These are phyloP conservation scores for Smittia sp. DNA, from an alignment of 2,888 invertebrate species.

Conservation along the genomic window DNA sequence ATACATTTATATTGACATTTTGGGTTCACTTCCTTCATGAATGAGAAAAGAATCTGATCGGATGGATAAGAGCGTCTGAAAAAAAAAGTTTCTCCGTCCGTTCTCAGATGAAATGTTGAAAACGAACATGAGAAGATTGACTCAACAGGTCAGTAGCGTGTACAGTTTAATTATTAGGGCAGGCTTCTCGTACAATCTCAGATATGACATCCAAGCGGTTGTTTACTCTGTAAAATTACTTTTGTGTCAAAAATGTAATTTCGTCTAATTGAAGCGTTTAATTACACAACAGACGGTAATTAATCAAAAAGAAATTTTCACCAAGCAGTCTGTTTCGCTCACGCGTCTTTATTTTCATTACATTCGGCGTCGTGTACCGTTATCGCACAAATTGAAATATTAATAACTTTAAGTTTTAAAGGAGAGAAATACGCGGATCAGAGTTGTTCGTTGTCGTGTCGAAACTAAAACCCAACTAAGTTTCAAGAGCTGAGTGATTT, in stretches of 20 bases:
- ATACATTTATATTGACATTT: conserved; percentile 26
- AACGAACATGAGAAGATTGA: not conserved
- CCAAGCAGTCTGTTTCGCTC: not conserved
- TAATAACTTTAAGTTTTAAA: conserved; percentile 23
- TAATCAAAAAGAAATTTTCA: conserved; percentile 33
- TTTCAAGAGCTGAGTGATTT: not conserved
- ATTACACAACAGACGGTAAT: conserved; percentile 34
- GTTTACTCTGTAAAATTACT: conserved; percentile 14
- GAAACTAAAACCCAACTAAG: not conserved
- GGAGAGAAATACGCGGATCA: too few species aligned
- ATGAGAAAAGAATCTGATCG: not conserved
- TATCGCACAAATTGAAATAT: conserved; percentile 39
- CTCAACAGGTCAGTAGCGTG: conserved; percentile 37
- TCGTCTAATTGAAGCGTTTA: conserved; percentile 31
- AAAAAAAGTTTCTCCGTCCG: not conserved
- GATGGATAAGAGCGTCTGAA: not conserved
- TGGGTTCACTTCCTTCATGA: conserved; percentile 26
- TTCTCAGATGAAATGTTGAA: not conserved
- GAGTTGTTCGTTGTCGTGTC: too few species aligned
- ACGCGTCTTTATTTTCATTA: conserved; percentile 34
- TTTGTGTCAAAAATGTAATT: conserved; percentile 38
- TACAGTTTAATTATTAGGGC: conserved; percentile 7
- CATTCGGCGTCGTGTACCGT: conserved; percentile 23
- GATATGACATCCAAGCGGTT: not conserved
- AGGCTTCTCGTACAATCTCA: not conserved